These are phyloP conservation scores for Ochotona princeps DNA, from an alignment of 2,113 vertebrate genomes.

Conservation along the genomic window DNA sequence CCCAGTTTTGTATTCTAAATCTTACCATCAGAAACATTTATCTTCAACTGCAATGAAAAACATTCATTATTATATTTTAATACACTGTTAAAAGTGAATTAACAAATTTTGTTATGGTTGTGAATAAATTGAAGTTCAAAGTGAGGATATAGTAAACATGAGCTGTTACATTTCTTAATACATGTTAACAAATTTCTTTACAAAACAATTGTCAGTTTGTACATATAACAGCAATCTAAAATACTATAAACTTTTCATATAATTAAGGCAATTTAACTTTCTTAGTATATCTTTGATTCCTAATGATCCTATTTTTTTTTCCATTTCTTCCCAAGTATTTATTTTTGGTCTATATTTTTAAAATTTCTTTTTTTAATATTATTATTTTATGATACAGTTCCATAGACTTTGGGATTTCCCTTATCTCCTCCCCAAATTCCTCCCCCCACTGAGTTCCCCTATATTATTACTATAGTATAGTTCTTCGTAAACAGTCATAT, in stretches of 20 bases:
- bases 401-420: too few species aligned
- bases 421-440: too few species aligned
- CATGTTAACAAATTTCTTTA: background rate
- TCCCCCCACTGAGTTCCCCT: too few species aligned
- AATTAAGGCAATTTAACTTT: slow-evolving; percentile 13
- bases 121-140: background rate
- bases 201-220: background rate
- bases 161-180: slow-evolving; percentile 37
- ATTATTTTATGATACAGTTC: too few species aligned
- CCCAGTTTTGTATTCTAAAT: slow-evolving; percentile 13
- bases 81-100: background rate
- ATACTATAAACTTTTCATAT: background rate
- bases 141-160: background rate
- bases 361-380: too few species aligned
- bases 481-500: too few species aligned
- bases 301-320: background rate
- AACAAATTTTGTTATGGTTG: background rate
- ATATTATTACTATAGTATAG: too few species aligned
- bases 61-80: slow-evolving; percentile 27
- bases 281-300: background rate
- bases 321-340: background rate
- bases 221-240: background rate
- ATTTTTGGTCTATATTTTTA: background rate
- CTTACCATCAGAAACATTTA: slow-evolving; percentile 6
- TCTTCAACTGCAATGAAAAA: slow-evolving; percentile 30